Evolutionary conservation across 1,140 invertebrate genomes (phyloP), one percentile per base, ranked within the genome.

Genomic region (Sitodiplosis mosellana): DNA sequence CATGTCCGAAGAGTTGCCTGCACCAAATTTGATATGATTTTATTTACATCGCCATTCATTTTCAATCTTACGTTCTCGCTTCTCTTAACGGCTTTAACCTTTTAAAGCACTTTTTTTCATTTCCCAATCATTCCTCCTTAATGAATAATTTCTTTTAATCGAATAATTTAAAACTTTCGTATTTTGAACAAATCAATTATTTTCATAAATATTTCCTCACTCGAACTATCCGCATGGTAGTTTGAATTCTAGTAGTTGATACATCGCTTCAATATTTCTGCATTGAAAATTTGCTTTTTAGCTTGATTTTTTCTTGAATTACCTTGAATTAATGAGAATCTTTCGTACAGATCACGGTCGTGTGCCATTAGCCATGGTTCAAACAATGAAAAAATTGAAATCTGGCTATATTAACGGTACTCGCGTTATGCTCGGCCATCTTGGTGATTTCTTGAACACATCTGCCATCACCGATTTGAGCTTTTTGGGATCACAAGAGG

Each of bases 321-420:
- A 14, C 3, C 5, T 14, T 38, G 12, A 14, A 34, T 34, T 38
- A n/a, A n/a, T 38, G 14, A 38, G 15, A 38, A 5, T 5, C 5
- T 38, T 17, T 38, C 14, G 5, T 12, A 17, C 67, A 94, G 91
- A 96, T 71, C 80, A 92, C 67, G 85, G 86, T 45, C 85, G 81
- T 65, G 82, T 94, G 47, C 91, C 90, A 6, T 71, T 87, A 58
- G 87, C 92, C 0, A 88, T 99, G 77, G 81, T 96, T 53, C 92
- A 90, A 15, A 97, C 93, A 3, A 91, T 99, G 72, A 93, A 95
- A 60, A 99, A 99, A 67, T 69, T 99, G 2, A 94, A 95, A 66
- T 96, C 91, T 54, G 95, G 95, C 20, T 99, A 99, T 60, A 94
- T 98, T 40, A 95, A 95, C 64, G 95, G 93, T 21, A 96, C 94